Evolutionary conservation across 2,888 invertebrate genomes (phyloP).

Genomic region (Latheticus oryzae): DNA sequence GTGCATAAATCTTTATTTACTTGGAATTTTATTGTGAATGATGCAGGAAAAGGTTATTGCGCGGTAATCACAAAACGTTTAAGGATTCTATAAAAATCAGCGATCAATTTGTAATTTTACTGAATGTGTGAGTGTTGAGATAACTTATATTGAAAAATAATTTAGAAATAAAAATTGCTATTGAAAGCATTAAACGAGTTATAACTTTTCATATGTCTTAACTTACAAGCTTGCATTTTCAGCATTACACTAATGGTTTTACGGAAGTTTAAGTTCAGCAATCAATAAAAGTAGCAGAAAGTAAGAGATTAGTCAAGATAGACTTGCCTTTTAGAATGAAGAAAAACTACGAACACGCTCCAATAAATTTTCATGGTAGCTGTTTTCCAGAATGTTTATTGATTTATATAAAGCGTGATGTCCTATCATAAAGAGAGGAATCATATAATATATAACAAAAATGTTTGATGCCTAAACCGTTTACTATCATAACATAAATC

Average conservation of each 20-base stretch:
- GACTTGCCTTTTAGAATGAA: not conserved
- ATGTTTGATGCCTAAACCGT: constrained; percentile 6
- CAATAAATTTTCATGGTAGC: constrained; percentile 7
- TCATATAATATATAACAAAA: constrained; percentile 6
- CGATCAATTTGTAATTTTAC: no score
- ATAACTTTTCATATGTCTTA: no score
- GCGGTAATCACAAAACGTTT: constrained; percentile 26
- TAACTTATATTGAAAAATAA: no score
- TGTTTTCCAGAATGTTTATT: constrained; percentile 10
- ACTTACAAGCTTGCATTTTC: no score
- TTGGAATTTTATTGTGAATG: constrained; percentile 47
- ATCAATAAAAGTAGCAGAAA: no score
- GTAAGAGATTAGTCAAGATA: not conserved
- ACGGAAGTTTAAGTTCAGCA: no score
- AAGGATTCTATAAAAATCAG: no score
- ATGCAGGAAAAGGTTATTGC: constrained; percentile 42
- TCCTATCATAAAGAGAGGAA: constrained; percentile 17
- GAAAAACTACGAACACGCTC: constrained; percentile 5
- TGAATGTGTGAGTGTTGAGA: no score
- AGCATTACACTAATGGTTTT: no score
- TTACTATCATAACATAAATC: constrained; percentile 20
- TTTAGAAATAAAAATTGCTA: no score
- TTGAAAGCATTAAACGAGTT: no score
- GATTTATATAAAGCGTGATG: constrained; percentile 23
- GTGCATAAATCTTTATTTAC: constrained; percentile 46